Conservation (phyloP, 92 coral and sea anemone genomes). For the Porites lobata region DNA sequence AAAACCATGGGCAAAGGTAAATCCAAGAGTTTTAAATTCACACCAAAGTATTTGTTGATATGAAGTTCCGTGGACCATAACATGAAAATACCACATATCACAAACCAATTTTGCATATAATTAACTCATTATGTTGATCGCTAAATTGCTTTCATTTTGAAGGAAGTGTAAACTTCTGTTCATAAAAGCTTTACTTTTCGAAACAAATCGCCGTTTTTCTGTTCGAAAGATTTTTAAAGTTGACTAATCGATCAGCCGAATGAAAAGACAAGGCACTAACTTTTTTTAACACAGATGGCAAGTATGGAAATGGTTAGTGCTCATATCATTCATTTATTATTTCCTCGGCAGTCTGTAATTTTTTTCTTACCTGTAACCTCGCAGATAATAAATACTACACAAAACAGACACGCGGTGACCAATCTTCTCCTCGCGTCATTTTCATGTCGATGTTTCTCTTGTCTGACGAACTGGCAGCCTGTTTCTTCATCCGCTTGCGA, state of each 20-base stretch:
- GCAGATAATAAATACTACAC: slow-evolving; percentile 75
- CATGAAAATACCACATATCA: not conserved
- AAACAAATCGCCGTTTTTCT: not conserved
- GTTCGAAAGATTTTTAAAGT: too few relatives aligned
- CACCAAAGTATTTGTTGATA: not conserved
- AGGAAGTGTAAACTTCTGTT: too few relatives aligned
- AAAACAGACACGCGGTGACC: slow-evolving; percentile 71
- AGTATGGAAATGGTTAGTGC: not conserved
- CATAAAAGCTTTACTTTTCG: not conserved
- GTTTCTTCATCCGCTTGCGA: slow-evolving; percentile 36
- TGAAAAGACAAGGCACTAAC: not conserved
- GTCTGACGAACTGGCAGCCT: slow-evolving; percentile 18
- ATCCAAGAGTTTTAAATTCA: not conserved
- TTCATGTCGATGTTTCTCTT: slow-evolving; percentile 24
- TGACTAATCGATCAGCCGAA: not conserved
- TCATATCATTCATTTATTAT: not conserved
- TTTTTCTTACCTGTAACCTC: slow-evolving; percentile 77
- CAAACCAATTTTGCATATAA: not conserved
- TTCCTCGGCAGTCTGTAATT: not conserved
- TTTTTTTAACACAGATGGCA: not conserved
- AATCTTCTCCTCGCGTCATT: slow-evolving; percentile 66
- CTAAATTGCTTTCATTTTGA: not conserved
- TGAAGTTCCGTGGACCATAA: not conserved
- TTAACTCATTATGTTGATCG: not conserved
- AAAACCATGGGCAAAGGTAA: not conserved